Evolutionary conservation across 2,888 invertebrate genomes (phyloP).

Genomic region (Lordiphosa fenestrarum): DNA sequence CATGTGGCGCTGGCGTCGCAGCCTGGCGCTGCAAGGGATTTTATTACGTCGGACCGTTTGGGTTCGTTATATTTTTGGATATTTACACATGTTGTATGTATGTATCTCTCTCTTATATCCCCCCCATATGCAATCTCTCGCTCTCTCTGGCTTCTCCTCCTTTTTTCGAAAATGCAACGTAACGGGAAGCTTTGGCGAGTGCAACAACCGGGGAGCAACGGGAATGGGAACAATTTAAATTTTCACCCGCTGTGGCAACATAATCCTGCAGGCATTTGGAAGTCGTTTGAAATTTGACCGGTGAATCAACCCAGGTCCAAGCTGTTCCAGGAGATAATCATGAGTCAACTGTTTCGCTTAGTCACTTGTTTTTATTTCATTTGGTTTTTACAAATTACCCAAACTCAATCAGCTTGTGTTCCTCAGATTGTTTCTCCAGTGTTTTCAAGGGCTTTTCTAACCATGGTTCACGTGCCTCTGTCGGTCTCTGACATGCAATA

Average conservation of each 20-base stretch:
- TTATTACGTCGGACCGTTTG: conserved; percentile 61
- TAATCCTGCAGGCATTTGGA: no score
- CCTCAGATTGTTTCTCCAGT: not conserved
- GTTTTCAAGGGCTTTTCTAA: not conserved
- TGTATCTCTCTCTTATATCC: conserved; percentile 21
- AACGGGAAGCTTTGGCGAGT: conserved; percentile 38
- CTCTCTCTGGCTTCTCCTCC: conserved; percentile 24
- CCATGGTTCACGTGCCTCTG: no score
- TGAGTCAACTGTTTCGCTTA: conserved; percentile 30
- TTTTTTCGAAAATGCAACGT: conserved; percentile 32
- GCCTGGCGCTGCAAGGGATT: conserved; percentile 70
- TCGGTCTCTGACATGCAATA: no score
- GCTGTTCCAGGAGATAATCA: conserved; percentile 3
- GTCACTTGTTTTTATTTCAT: conserved; percentile 8
- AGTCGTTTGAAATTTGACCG: conserved; percentile 12
- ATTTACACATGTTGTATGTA: conserved; percentile 41
- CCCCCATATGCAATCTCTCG: conserved; percentile 17
- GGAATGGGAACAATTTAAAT: conserved; percentile 3
- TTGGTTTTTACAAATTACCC: conserved; percentile 5
- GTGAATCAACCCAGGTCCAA: not conserved
- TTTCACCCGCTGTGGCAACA: conserved; percentile 5
- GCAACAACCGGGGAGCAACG: conserved; percentile 40
- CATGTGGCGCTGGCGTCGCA: conserved; percentile 66
- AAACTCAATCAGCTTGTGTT: conserved; percentile 6
- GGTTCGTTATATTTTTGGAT: conserved; percentile 71